Conservation (phyloP, 2,888 invertebrate genomes). For the Sericinus montela region DNA sequence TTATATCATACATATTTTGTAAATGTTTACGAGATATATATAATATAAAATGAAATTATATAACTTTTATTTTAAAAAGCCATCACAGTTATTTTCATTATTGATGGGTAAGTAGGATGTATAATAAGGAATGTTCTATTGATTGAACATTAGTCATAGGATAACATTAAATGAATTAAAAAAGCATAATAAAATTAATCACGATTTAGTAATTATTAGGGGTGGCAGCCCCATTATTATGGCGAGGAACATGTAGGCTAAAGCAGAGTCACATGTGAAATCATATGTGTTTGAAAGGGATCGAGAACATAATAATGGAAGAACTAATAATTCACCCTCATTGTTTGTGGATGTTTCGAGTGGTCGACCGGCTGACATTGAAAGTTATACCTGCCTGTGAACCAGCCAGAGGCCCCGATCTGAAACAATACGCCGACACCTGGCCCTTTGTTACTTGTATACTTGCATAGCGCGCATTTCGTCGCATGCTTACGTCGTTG, state of each 20-base stretch:
- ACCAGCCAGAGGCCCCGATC: conserved; percentile 95
- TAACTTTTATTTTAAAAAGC: no score
- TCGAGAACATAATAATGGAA: conserved; percentile 25
- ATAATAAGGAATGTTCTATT: no score
- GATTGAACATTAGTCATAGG: no score
- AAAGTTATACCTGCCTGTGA: conserved; percentile 96
- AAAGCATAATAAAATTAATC: no score
- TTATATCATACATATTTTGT: no score
- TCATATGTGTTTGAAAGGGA: conserved; percentile 7
- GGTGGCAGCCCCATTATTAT: conserved; percentile 20
- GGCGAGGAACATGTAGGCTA: conserved; percentile 15
- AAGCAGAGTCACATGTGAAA: conserved; percentile 14
- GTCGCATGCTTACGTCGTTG: conserved; percentile 17
- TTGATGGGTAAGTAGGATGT: no score
- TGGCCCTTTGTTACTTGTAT: conserved; percentile 52
- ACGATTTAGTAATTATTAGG: background rate
- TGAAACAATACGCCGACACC: conserved; percentile 82
- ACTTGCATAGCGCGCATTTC: conserved; percentile 23
- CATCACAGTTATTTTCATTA: no score
- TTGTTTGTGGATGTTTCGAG: conserved; percentile 92
- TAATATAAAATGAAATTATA: no score
- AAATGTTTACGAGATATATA: no score
- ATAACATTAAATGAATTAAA: no score
- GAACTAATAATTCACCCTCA: conserved; percentile 87
- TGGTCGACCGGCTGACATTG: conserved; percentile 98